A percentile compares a stretch with the other conserved stretches of the same genome.
Evolutionary conservation across 2,888 invertebrate genomes (phyloP).

Genomic region (Odontocerum albicorne): DNA sequence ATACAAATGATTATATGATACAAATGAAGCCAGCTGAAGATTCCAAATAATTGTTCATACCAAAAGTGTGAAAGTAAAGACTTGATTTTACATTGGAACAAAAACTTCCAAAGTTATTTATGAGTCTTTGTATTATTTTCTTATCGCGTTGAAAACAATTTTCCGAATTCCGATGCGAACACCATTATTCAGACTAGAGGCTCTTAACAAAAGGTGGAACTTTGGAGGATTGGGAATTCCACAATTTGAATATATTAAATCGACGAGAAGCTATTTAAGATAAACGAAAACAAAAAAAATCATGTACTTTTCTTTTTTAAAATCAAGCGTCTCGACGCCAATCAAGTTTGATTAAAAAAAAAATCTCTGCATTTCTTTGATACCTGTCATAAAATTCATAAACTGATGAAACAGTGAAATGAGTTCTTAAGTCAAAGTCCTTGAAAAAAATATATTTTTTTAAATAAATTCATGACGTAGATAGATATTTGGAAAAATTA

Average conservation of each 20-base stretch:
- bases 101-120: conserved; percentile 27
- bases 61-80: conserved; percentile 12
- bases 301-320: too few species aligned
- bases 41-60: conserved; percentile 10
- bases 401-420: too few species aligned
- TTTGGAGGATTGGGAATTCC: conserved; percentile 23
- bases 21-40: too few species aligned
- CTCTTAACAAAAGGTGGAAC: conserved; percentile 21
- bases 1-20: too few species aligned
- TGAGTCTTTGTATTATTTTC: conserved; percentile 29
- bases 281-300: neutral
- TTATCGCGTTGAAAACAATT: conserved; percentile 34
- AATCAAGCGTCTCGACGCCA: too few species aligned
- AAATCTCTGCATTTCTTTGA: too few species aligned
- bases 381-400: too few species aligned
- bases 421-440: too few species aligned
- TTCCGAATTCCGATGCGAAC: conserved; percentile 30
- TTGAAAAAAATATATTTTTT: too few species aligned
- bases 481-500: too few species aligned
- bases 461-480: too few species aligned
- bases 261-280: conserved; percentile 7
- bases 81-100: neutral
- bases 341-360: too few species aligned
- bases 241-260: conserved; percentile 31
- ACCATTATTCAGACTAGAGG: conserved; percentile 32